Percentiles rank a stretch among this genome's conserved stretches.
These are phyloP conservation scores for Drosophila maculinotata DNA, from an alignment of 2,888 invertebrate species.

Conservation along the genomic window DNA sequence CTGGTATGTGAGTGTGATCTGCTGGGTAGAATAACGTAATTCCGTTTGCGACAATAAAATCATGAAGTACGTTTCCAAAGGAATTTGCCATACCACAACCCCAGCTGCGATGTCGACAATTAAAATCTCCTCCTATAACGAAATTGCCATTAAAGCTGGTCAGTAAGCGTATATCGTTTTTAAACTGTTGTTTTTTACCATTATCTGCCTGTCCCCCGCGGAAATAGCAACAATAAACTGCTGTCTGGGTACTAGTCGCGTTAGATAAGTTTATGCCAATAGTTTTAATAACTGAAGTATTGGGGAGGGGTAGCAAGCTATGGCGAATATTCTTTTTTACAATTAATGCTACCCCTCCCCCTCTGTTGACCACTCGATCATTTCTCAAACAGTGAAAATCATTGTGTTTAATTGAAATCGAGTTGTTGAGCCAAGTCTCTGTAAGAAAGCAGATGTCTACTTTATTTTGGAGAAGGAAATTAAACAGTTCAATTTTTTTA, in stretches of 20 bases:
- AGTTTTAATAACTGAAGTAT: not conserved
- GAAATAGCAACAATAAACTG: not conserved
- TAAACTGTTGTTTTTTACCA: not conserved
- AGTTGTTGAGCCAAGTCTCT: not conserved
- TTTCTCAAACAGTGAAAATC: not conserved
- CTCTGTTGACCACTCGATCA: not conserved
- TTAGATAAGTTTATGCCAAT: not conserved
- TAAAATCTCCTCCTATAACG: not conserved
- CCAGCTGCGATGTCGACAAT: not conserved
- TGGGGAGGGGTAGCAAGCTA: constrained; percentile 1
- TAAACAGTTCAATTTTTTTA: not conserved
- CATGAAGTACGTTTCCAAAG: not conserved
- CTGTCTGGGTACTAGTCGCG: constrained; percentile 2
- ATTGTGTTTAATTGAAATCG: not conserved
- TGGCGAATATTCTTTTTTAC: too few species aligned
- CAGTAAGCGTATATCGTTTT: not conserved
- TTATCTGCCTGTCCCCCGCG: not conserved
- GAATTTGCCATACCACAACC: not conserved
- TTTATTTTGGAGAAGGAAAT: not conserved
- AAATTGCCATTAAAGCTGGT: not conserved
- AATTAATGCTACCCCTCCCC: not conserved
- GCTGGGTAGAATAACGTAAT: not conserved
- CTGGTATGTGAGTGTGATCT: not conserved
- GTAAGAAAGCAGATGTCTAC: not conserved
- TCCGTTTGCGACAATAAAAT: not conserved